phyloP scores from a whole-genome alignment of 1,140 invertebrate species.

The Notospermus geniculatus region DNA sequence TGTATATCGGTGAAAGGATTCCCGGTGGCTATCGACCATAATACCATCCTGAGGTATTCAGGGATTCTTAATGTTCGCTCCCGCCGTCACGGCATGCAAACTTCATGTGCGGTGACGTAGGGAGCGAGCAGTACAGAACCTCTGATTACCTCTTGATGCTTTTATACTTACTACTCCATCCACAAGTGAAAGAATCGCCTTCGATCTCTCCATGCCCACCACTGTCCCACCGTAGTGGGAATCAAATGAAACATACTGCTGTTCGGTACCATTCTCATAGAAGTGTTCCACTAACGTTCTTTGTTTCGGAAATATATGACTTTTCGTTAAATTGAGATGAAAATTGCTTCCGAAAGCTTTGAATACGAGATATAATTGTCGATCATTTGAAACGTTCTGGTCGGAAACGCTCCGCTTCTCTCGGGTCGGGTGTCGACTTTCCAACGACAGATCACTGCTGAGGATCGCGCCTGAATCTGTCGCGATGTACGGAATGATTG shows the following conservation, averaged over 20 bases:
- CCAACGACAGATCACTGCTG: not conserved
- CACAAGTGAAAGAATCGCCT: conserved; percentile 9
- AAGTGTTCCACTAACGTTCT: conserved; percentile 14
- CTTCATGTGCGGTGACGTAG: too few species aligned
- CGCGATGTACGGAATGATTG: conserved; percentile 5
- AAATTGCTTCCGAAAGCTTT: conserved; percentile 16
- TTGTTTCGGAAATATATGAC: conserved; percentile 7
- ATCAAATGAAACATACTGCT: not conserved
- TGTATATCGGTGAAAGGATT: too few species aligned
- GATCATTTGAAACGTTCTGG: not conserved
- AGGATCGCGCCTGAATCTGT: not conserved
- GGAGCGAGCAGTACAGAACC: too few species aligned
- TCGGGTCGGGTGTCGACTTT: not conserved
- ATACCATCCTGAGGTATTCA: too few species aligned
- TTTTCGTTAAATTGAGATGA: conserved; percentile 15
- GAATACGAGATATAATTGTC: conserved; percentile 1
- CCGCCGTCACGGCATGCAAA: too few species aligned
- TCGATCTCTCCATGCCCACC: not conserved
- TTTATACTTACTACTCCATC: conserved; percentile 11
- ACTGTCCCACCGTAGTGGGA: conserved; percentile 17
- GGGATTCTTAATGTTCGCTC: too few species aligned
- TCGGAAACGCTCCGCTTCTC: too few species aligned
- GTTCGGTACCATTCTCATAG: not conserved
- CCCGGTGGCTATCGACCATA: too few species aligned
- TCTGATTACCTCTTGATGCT: too few species aligned